Base-by-base conservation (phyloP, 2,113 vertebrate species). In the Okapia johnstoni region DNA sequence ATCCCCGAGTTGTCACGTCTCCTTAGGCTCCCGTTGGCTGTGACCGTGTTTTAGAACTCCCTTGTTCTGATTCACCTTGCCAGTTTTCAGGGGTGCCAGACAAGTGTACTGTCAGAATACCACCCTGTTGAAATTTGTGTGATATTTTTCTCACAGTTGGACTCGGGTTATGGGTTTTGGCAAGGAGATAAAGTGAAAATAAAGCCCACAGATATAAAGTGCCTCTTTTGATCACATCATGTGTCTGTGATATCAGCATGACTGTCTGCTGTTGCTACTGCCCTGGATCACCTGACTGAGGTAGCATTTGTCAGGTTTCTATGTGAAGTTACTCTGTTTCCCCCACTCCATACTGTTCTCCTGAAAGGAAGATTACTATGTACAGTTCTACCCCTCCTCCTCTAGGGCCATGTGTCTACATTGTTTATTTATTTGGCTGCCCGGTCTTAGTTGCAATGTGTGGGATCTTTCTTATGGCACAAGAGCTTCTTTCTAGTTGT, bases 241-340 rank as follows among this genome's bases (percentile, higher is more conserved):
- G 6, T 5, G 6, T 16, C 6, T 2, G 0, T 48, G 12, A 40
- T 10, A 6, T 23, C 61, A 46, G 8, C 25, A 30, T 25, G 26
- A 88, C 55, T 54, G 57, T 1, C 2, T 13, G 2, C 57, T 52
- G 7, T 23, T 17, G 58, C 13, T 10, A 6, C 16, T 16, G 17
- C 57, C 85, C 79, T 55, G 11, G 2, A 19, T 63, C 48, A 1
- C 48, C 17, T 52, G 25, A 36, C 77, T 17, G 26, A 46, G 19
- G 60, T 3, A 1, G 16, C 8, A 0, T 36, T 50, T 60, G 28
- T 79, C 28, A 21, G 84, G 28, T 54, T 36, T 48, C 60, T 54
- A 46, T 33, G 10, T 21, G 13, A 14, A 10, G 28, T 21, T 30
- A 4, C 48, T n/a, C 16, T 21, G 8, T 84, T 14, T 17, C 55